Base-by-base conservation (phyloP, 2,888 invertebrate genomes). In the Chrysolina haemoptera region DNA sequence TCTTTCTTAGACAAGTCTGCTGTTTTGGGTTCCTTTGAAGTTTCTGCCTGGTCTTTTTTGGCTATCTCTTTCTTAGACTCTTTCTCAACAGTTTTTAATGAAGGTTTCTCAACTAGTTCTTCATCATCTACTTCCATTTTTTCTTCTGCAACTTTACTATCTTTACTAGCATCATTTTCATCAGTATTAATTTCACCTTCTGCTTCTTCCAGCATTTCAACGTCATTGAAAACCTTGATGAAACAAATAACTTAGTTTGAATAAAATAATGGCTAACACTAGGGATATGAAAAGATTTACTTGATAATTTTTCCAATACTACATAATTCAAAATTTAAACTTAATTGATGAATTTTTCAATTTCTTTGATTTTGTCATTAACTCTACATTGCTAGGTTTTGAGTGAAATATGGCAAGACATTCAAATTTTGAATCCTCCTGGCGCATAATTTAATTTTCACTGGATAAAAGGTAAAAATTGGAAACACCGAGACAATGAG, bases 171-270 rank as follows among this genome's bases (percentile, higher is more conserved):
- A 62, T 62, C 27, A 35, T 69, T 43, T 14, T 20, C 40, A n/a
- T 46, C 63, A 35, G 14, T 35, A 20, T 74, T 70, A 35, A 62
- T 67, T 50, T 62, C 50, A 22, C 22, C 43, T 11, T 74, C 75
- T 14, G 40, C 20, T 48, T 68, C 75, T 67, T 77, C 73, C 12
- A 78, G 27, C 79, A 80, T 79, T 41, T 74, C 74, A 41, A 78
- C 62, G 69, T 80, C 80, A 67, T 80, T 80, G 64, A 79, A 48
- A 62, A 79, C 71, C 80, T 78, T 46, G n/a, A 59, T 22, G 63
- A 70, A 59, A 50, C 20, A n/a, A 68, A 22, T 16, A 48, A 22
- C 18, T 16, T 63, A 63, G 22, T 14, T 10, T 59, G 14, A 18
- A 6, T 10, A 55, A 22, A 22, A 55, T 20, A 20, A 20, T 2